Evolutionary conservation across 2,113 vertebrate species (phyloP).

Genomic region (Otus sunia): DNA sequence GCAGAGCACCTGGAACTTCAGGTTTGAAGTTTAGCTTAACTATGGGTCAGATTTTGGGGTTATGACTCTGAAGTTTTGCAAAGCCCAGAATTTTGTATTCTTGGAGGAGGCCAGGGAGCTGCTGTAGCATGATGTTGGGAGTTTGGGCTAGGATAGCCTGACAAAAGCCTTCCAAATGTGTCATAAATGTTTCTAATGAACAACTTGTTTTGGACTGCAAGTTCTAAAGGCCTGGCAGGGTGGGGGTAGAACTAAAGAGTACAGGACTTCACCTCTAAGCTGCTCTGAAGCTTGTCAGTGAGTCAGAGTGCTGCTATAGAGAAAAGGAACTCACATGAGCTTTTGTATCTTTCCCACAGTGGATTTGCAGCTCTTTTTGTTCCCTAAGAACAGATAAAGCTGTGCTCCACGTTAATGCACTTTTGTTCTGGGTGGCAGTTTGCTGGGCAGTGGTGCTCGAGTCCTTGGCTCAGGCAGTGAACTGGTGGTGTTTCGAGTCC

Average conservation of each 20-base stretch:
- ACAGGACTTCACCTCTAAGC: too few relatives aligned
- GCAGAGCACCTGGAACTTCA: not conserved
- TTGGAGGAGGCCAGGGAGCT: not conserved
- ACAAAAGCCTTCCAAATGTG: not conserved
- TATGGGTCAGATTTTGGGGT: not conserved
- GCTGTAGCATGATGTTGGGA: fast-evolving
- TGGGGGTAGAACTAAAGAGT: too few relatives aligned
- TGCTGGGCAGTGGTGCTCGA: not conserved
- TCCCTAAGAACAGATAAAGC: too few relatives aligned
- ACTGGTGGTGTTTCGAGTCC: not conserved
- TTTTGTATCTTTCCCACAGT: not conserved
- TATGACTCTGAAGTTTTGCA: not conserved
- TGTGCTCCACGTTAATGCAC: fast-evolving
- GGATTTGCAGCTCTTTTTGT: not conserved
- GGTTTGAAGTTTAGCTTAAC: not conserved
- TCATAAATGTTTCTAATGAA: not conserved
- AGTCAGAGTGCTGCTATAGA: not conserved
- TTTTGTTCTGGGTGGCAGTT: fast-evolving
- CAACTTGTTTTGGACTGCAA: not conserved
- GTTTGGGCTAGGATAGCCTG: not conserved
- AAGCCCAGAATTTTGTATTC: too few relatives aligned
- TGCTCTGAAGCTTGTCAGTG: not conserved
- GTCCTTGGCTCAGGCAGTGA: not conserved
- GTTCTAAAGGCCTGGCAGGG: not conserved
- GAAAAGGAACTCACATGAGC: not conserved